Conservation (phyloP, 2,888 invertebrate species). For the Fissipunctia ypsillon region DNA sequence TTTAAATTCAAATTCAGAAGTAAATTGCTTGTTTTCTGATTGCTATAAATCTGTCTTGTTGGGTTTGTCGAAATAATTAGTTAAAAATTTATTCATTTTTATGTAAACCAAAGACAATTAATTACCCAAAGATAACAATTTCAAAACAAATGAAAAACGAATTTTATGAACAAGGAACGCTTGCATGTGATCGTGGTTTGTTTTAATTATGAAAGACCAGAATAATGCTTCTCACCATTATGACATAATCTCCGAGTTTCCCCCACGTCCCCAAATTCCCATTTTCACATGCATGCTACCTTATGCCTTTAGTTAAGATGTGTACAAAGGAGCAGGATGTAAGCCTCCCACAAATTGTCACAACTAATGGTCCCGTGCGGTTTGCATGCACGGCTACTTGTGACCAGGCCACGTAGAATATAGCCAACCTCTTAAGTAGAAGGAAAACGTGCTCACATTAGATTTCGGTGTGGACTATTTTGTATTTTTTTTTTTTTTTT, state of each 20-base stretch:
- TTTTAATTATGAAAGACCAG: constrained; percentile 24
- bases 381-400: constrained; percentile 51
- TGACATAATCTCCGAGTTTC: constrained; percentile 14
- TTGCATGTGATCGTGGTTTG: neutral
- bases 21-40: neutral
- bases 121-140: neutral
- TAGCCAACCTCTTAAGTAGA: constrained; percentile 33
- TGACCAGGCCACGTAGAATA: constrained; percentile 44
- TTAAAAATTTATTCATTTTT: neutral
- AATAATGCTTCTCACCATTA: neutral
- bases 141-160: constrained; percentile 6
- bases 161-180: neutral
- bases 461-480: neutral
- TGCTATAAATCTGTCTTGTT: neutral
- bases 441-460: constrained; percentile 40
- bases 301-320: constrained; percentile 40
- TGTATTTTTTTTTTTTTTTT: too few species aligned
- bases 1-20: neutral
- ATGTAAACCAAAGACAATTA: neutral
- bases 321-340: constrained; percentile 41
- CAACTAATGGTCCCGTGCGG: constrained; percentile 51
- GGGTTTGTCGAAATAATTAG: neutral
- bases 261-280: constrained; percentile 19
- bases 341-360: constrained; percentile 55
- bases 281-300: constrained; percentile 29